phyloP scores from a whole-genome alignment of 2,888 invertebrate species.

The Epinotia demarniana region DNA sequence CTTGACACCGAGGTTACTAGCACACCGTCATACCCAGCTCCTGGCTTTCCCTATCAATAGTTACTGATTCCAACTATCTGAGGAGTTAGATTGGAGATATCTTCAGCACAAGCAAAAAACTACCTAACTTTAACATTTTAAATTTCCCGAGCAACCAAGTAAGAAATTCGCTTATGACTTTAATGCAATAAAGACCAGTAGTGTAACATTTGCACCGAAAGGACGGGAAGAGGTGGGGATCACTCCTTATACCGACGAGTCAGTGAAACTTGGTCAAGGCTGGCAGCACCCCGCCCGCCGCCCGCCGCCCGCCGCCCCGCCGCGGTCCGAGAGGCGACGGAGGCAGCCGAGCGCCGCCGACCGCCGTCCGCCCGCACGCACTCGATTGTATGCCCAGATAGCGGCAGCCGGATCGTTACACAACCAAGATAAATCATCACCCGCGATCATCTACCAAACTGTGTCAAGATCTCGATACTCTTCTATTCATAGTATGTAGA shows the following conservation, averaged over 20 bases:
- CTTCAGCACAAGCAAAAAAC: neutral
- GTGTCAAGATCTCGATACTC: slow-evolving; percentile 75
- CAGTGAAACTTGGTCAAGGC: slow-evolving; percentile 84
- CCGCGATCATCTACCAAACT: slow-evolving; percentile 74
- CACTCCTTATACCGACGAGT: slow-evolving; percentile 81
- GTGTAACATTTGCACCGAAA: slow-evolving; percentile 58
- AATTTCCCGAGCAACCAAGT: neutral
- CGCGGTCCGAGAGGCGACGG: slow-evolving; percentile 64
- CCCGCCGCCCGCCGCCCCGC: slow-evolving; percentile 59
- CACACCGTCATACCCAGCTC: slow-evolving; percentile 38
- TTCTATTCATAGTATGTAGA: slow-evolving; percentile 52
- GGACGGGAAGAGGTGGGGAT: slow-evolving; percentile 83
- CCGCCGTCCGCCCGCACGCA: slow-evolving; percentile 64
- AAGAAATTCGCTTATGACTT: slow-evolving; percentile 13
- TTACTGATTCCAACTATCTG: neutral
- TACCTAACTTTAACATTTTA: neutral
- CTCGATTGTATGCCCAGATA: slow-evolving; percentile 73
- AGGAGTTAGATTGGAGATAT: neutral
- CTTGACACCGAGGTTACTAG: slow-evolving; percentile 64
- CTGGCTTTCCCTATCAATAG: neutral
- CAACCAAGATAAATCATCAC: slow-evolving; percentile 80
- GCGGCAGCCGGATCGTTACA: slow-evolving; percentile 73
- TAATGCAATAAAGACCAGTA: slow-evolving; percentile 58
- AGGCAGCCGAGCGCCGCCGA: slow-evolving; percentile 70
- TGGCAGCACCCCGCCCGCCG: slow-evolving; percentile 69